Conservation (phyloP, 2,797 vertebrate genomes). For the Hemitrygon akajei region DNA sequence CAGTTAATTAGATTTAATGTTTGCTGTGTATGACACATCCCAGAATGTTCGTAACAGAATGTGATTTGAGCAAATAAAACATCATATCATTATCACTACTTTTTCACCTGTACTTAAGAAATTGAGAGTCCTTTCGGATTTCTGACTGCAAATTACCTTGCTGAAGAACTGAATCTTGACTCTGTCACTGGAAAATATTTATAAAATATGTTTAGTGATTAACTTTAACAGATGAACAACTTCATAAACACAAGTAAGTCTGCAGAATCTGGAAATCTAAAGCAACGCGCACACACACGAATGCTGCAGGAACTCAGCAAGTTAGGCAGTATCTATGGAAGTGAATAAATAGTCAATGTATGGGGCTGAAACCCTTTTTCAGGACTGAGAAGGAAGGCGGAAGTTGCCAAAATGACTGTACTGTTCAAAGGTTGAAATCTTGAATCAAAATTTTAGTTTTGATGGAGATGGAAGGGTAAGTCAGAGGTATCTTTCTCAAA, state of each 20-base stretch:
- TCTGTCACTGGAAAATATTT: background rate
- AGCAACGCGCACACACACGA: no score
- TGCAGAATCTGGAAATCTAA: no score
- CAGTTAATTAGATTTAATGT: background rate
- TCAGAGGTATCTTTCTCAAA: background rate
- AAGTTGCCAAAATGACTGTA: background rate
- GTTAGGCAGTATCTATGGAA: no score
- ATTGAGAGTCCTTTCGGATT: background rate
- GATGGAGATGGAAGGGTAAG: background rate
- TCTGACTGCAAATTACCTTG: background rate
- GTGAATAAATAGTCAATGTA: no score
- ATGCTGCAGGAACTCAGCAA: no score
- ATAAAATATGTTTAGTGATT: background rate
- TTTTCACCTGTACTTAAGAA: background rate
- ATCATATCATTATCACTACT: background rate
- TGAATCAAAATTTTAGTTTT: background rate
- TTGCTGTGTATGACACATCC: background rate
- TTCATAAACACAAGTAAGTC: no score
- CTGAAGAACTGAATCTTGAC: background rate
- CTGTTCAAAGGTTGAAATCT: background rate
- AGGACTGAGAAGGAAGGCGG: no score
- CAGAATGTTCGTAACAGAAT: slow-evolving; percentile 16
- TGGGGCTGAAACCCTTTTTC: no score
- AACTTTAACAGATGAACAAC: background rate
- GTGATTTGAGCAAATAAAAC: slow-evolving; percentile 7